Percentiles rank a stretch among this genome's conserved stretches.
phyloP scores from a whole-genome alignment of 1,140 invertebrate genomes.

The Zeugodacus cucurbitae region DNA sequence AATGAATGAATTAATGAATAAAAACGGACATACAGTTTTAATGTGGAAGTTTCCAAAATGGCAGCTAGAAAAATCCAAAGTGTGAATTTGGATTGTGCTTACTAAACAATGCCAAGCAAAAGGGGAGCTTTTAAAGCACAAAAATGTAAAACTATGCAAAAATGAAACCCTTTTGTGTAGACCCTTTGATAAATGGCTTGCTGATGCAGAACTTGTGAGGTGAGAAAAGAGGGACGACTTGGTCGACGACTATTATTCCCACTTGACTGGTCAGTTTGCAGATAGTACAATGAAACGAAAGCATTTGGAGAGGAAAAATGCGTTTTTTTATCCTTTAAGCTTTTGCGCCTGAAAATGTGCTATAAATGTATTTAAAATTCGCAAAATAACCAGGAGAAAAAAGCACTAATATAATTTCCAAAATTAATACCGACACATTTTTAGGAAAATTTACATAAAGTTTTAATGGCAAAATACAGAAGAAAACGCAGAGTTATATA shows the following conservation, averaged over 20 bases:
- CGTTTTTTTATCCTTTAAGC: too few relatives aligned
- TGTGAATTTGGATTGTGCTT: not conserved
- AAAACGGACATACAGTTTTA: too few relatives aligned
- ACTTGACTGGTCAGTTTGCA: not conserved
- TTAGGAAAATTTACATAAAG: slow-evolving; percentile 22
- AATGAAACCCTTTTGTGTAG: too few relatives aligned
- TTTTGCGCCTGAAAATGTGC: too few relatives aligned
- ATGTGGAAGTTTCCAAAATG: not conserved
- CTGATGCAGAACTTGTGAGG: not conserved
- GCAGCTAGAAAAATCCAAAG: not conserved
- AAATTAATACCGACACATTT: not conserved
- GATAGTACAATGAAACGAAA: too few relatives aligned
- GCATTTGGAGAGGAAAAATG: too few relatives aligned
- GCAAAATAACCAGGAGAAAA: not conserved
- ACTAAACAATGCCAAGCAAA: not conserved
- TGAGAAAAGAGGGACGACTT: not conserved
- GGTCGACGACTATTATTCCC: not conserved
- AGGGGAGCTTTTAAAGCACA: too few relatives aligned
- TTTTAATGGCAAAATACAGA: not conserved
- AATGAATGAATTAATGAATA: too few relatives aligned
- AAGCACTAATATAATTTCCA: not conserved
- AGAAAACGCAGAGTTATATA: too few relatives aligned
- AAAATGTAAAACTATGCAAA: too few relatives aligned
- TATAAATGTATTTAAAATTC: not conserved
- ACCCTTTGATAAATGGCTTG: too few relatives aligned